These are phyloP conservation scores for Nannoperca obscura DNA, from an alignment of 2,797 vertebrate genomes.

Conservation along the genomic window DNA sequence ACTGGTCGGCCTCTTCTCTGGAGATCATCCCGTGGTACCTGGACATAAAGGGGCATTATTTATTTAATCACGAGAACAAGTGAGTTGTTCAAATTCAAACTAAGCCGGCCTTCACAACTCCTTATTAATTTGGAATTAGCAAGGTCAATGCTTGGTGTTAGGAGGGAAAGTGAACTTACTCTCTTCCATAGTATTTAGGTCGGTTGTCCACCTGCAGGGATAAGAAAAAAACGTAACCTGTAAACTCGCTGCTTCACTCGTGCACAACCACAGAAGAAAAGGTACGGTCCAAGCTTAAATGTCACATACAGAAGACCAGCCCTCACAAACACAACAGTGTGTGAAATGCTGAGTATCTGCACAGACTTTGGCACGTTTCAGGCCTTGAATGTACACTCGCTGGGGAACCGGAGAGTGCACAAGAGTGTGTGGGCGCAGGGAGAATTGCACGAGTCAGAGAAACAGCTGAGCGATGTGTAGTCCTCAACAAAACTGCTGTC, in stretches of 20 bases:
- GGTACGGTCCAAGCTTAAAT: not conserved
- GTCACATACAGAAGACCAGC: not conserved
- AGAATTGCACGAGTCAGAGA: conserved; percentile 65
- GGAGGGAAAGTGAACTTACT: conserved; percentile 87
- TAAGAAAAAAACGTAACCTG: conserved; percentile 42
- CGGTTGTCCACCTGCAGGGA: conserved; percentile 92
- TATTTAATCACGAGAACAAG: not conserved
- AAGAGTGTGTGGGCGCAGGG: conserved; percentile 33
- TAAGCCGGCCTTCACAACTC: not conserved
- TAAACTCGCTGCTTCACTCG: not conserved
- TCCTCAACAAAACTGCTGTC: conserved; percentile 61
- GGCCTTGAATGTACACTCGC: conserved; percentile 5
- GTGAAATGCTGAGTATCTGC: conserved; percentile 9
- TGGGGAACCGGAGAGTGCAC: not conserved
- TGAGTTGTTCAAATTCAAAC: too few species aligned
- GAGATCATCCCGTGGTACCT: conserved; percentile 99
- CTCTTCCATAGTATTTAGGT: conserved; percentile 99
- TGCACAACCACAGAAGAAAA: not conserved
- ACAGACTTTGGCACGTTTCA: conserved; percentile 10
- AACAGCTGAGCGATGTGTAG: conserved; percentile 51
- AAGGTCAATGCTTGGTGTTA: not conserved
- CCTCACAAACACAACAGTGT: conserved; percentile 3
- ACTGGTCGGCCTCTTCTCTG: conserved; percentile 94
- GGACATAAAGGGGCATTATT: conserved; percentile 32
- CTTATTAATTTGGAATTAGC: not conserved